Evolutionary conservation across 2,113 vertebrate species (phyloP), one percentile per base, ranked within the genome.

Genomic region (Myxocyprinus asiaticus): DNA sequence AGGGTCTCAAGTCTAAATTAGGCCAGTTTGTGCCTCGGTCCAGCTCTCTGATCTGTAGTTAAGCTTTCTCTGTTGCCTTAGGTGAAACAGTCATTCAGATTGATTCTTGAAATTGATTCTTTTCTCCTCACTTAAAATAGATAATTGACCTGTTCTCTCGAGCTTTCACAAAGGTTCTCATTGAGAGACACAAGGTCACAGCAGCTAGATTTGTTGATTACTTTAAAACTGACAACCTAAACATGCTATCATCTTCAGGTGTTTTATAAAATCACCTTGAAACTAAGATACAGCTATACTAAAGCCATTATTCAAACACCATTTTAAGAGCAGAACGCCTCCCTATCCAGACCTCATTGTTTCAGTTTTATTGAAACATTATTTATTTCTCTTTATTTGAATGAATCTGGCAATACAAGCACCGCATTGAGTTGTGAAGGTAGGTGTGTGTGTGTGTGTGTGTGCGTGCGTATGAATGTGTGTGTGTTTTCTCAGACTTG

Each of bases 91-190:
- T 69, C 47, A 55, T 75, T 83, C 59, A 33, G 3, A 76, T 75
- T 81, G 81, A 82, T 33, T 33, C 79, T 75, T 56, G 45, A 70
- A 85, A 85, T 83, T 88, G 80, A 86, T 75, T 75, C 61, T 72
- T 33, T 58, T 81, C 77, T 81, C 62, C 58, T 66, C 77, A 69
- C 83, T 75, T 82, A 89, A 81, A 83, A 63, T 65, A 76, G 65
- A 80, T 87, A 85, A 88, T 86, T 63, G 87, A 77, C 63, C 77
- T 7, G 59, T 74, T 6, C 82, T 83, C 67, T 64, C 4, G 11
- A 68, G 61, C 51, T 67, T 63, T 51, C 53, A 10, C 83, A 59
- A 59, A 88, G 63, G 82, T 85, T 79, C 81, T 85, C 67, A 2
- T 62, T 70, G 43, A 33, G 33, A 45, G 53, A 33, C 66, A 67